Base-by-base conservation (phyloP, 2,797 vertebrate genomes). In the Antennarius maculatus region DNA sequence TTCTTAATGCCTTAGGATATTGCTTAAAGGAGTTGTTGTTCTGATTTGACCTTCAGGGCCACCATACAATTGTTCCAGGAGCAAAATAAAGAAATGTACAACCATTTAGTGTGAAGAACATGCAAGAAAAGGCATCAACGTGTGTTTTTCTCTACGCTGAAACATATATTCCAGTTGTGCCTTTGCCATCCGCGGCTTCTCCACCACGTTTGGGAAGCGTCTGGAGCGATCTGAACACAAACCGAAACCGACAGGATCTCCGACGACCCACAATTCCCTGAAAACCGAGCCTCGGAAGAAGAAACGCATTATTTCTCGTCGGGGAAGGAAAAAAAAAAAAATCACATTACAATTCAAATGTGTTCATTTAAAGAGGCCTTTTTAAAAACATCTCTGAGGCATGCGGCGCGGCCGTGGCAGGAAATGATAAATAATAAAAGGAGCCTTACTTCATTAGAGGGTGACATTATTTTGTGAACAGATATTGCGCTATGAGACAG, bases 281-380 rank as follows among this genome's bases (percentile, higher is more conserved):
- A 23, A 71, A 69, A 76, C 51, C 70, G 56, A 81, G 79, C 84
- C 80, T 77, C 66, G 14, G 79, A 86, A 77, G 79, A 86, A 87
- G 23, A 23, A 23, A 88, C 13, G 54, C 83, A 81, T 86, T 61
- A 77, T 58, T 66, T 55, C 67, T 67, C 43, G 28, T 78, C 76
- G 64, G 13, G 4, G 12, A 11, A 15, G 17, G 45, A 42, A 23
- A 27, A 11, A n/a, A 42, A 66, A 53, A 77, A 41, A 84, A 90
- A 89, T 88, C 58, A 82, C 86, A 88, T 90, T 90, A 87, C 77
- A 76, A 90, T 90, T 92, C 86, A 88, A 89, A 90, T 86, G 86
- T 88, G 84, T 87, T 91, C 86, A 87, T 90, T 89, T 88, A 85
- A 87, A 83, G 66, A 80, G 78, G 65, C 75, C 64, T 70, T 76